A percentile compares a stretch with the other conserved stretches of the same genome.
These are phyloP conservation scores for Trilocha varians DNA, from an alignment of 2,888 invertebrate genomes.

Conservation along the genomic window DNA sequence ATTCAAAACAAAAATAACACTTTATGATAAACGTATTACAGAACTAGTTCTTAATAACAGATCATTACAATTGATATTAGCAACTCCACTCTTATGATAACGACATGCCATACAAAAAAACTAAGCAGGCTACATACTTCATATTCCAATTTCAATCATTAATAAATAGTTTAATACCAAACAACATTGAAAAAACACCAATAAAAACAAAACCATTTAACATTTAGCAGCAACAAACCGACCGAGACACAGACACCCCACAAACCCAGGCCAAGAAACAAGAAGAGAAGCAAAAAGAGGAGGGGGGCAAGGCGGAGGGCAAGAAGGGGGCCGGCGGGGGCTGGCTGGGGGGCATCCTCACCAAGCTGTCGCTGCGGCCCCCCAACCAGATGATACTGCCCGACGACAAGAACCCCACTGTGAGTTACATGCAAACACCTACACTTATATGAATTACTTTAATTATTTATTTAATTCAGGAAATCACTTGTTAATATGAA, in stretches of 20 bases:
- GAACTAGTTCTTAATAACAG: no score
- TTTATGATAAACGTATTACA: no score
- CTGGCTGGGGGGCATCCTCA: conserved; percentile 92
- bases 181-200: no score
- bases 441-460: conserved; percentile 31
- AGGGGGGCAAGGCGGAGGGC: conserved; percentile 13
- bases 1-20: no score
- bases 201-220: no score
- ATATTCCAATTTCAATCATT: no score
- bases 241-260: conserved; percentile 80
- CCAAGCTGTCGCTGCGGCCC: conserved; percentile 84
- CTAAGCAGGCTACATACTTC: no score
- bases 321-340: conserved; percentile 53
- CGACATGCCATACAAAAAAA: no score
- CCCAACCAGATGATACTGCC: conserved; percentile 97
- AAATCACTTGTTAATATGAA: no score
- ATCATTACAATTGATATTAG: no score
- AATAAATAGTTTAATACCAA: no score
- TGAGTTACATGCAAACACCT: conserved; percentile 59
- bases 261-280: conserved; percentile 8
- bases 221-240: conserved; percentile 37
- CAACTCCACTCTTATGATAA: no score
- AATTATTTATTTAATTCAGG: background rate
- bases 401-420: conserved; percentile 93
- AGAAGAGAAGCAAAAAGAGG: conserved; percentile 13